These are phyloP conservation scores for Polylopha cassiicola DNA, from an alignment of 2,888 invertebrate species.

Conservation along the genomic window DNA sequence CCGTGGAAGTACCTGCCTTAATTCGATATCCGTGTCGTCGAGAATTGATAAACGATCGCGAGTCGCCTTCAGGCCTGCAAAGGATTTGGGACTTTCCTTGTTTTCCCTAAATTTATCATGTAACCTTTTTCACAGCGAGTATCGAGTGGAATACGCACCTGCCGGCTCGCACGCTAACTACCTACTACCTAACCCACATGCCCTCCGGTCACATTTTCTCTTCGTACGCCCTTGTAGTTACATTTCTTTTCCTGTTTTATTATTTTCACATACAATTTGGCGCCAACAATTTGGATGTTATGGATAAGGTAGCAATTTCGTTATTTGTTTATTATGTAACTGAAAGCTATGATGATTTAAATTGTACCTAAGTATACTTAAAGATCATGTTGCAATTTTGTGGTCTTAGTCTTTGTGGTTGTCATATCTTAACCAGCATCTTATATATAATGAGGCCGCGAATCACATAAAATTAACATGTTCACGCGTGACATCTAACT, in stretches of 20 bases:
- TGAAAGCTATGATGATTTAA: too few relatives aligned
- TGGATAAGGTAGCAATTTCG: too few relatives aligned
- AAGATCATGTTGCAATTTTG: too few relatives aligned
- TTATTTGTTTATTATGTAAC: too few relatives aligned
- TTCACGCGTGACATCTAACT: too few relatives aligned
- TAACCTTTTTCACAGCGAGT: conserved; percentile 40
- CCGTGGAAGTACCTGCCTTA: conserved; percentile 23
- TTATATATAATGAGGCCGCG: too few relatives aligned
- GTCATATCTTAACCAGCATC: too few relatives aligned
- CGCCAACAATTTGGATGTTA: too few relatives aligned
- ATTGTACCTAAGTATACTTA: too few relatives aligned
- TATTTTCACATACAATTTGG: conserved; percentile 35
- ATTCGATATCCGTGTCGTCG: conserved; percentile 27
- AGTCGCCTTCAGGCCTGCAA: conserved; percentile 19
- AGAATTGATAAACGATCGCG: conserved; percentile 23
- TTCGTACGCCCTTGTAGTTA: conserved; percentile 39
- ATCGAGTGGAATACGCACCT: conserved; percentile 39
- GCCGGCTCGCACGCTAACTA: conserved; percentile 51
- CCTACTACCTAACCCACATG: conserved; percentile 41
- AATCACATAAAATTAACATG: too few relatives aligned
- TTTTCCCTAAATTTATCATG: conserved; percentile 42
- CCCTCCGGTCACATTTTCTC: conserved; percentile 54
- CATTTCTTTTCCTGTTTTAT: conserved; percentile 41
- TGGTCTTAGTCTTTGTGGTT: too few relatives aligned
- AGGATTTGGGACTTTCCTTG: conserved; percentile 26